Evolutionary conservation across 1,140 invertebrate genomes (phyloP).

Genomic region (Mylabris phalerata): DNA sequence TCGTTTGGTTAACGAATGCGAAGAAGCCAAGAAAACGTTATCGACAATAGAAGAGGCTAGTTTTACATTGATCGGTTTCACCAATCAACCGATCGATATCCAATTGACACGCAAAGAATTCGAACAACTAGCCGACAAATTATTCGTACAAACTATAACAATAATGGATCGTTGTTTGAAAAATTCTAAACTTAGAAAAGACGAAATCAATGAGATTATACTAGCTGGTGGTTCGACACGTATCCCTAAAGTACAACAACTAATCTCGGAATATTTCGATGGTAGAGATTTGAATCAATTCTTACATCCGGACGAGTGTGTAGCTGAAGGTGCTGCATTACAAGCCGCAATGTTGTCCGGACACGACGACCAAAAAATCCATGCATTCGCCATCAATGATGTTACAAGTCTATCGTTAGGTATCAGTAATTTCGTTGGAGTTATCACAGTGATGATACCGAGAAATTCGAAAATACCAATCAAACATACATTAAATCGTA

Average conservation of each 20-base stretch:
- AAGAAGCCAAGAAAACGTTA: conserved; percentile 72
- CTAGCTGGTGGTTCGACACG: conserved; percentile 58
- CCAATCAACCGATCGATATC: conserved; percentile 46
- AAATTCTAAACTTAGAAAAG: conserved; percentile 11
- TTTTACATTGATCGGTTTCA: conserved; percentile 1
- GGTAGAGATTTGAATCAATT: conserved; percentile 22
- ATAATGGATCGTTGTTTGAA: conserved; percentile 17
- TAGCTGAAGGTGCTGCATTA: conserved; percentile 22
- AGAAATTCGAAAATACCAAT: conserved; percentile 20
- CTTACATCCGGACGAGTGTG: conserved; percentile 40
- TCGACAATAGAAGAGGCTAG: conserved; percentile 45
- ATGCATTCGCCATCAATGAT: conserved; percentile 17
- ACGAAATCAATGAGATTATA: conserved; percentile 51
- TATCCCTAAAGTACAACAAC: conserved; percentile 51
- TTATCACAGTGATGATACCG: conserved; percentile 9
- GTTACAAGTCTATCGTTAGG: conserved; percentile 21
- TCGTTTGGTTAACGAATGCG: conserved; percentile 67
- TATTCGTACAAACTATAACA: conserved; percentile 49
- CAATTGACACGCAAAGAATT: conserved; percentile 67
- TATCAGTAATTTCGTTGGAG: background rate
- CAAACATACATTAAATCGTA: background rate
- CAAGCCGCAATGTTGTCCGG: conserved; percentile 18
- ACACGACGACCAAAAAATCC: background rate
- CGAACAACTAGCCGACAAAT: conserved; percentile 59
- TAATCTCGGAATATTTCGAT: conserved; percentile 46